Evolutionary conservation across 2,888 invertebrate species (phyloP), one percentile per base, ranked within the genome.

Genomic region (Psylliodes chrysocephalus): DNA sequence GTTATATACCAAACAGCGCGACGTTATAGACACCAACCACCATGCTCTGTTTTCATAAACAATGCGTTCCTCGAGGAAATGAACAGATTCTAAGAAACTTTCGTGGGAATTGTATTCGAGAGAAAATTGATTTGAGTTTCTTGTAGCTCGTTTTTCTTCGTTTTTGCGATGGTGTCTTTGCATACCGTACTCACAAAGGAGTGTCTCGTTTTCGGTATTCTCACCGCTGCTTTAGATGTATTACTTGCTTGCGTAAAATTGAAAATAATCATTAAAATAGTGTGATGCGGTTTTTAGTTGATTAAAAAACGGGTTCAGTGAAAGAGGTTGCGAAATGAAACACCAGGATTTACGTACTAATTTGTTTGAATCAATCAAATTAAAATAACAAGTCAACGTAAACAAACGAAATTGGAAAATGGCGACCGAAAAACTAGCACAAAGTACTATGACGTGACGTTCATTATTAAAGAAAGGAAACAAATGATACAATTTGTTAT

Each of bases 31-130:
- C 18, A n/a, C 28, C 19, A 47, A 47, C 47, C 47, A 47, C 47
- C 14, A 47, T 17, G 25, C 47, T 47, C 47, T 22, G 47, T 42
- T 54, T 70, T 67, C 66, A 67, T 67, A 69, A 69, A 72, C 70
- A 72, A 70, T 69, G 57, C 65, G 18, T 51, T 56, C 35, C 55
- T 64, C 57, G 65, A 68, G 67, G 67, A 68, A 69, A 70, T 72
- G 67, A 69, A 66, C 72, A 63, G 69, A 63, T 67, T 68, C 63
- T 59, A 54, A 59, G 57, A 60, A 66, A 44, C 46, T 46, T 56
- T 56, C 56, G 46, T 19, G 33, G 49, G 47, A 47, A 57, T 57
- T 57, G 57, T 57, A 38, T 38, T 57, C 49, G 47, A 17, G 38
- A 38, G 38, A 57, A 47, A 56, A 57, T 47, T 47, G 49, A 57